Evolutionary conservation across 2,797 vertebrate genomes (phyloP).

Genomic region (Sylvilagus floridanus): DNA sequence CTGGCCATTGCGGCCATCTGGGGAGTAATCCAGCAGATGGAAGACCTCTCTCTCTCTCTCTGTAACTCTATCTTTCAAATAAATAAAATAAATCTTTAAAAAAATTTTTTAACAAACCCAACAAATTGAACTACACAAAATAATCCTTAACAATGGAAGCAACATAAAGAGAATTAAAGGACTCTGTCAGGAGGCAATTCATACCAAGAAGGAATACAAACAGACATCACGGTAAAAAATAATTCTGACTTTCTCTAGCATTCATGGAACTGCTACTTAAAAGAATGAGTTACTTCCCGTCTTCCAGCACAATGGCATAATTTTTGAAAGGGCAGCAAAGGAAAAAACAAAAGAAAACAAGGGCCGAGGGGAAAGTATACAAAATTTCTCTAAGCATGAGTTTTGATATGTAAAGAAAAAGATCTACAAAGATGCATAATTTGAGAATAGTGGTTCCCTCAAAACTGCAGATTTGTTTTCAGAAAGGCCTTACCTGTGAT

Average conservation of each 20-base stretch:
- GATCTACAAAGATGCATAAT: conserved; percentile 10
- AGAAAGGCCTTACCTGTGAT: conserved; percentile 17
- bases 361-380: not conserved
- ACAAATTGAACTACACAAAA: conserved; percentile 31
- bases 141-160: conserved; percentile 17
- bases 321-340: not conserved
- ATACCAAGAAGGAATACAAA: not conserved
- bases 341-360: not conserved
- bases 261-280: not conserved
- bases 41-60: no score
- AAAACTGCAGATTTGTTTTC: conserved; percentile 55
- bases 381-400: not conserved
- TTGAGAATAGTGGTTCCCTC: not conserved
- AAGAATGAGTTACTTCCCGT: not conserved
- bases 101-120: no score
- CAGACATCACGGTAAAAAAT: not conserved
- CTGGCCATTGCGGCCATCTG: no score
- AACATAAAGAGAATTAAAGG: conserved; percentile 46
- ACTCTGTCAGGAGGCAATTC: not conserved
- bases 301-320: conserved; percentile 6
- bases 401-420: conserved; percentile 38
- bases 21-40: no score
- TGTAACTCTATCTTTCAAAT: no score
- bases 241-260: conserved; percentile 54
- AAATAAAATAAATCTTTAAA: no score